Conservation (phyloP, 2,797 vertebrate species). For the Helarctos malayanus region DNA sequence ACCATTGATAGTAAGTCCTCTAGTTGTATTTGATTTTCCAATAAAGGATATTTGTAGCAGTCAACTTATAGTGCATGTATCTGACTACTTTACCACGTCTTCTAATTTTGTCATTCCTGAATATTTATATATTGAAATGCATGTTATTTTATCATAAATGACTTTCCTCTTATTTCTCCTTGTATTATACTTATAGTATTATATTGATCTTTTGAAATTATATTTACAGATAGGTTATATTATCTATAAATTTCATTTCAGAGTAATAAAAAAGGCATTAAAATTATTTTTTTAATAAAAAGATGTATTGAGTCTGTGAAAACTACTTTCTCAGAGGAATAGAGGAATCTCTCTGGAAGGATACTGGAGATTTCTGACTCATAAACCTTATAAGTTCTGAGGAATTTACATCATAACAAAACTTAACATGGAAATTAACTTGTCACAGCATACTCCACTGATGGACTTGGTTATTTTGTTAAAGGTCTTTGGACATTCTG, state of each 20-base stretch:
- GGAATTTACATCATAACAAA: not conserved
- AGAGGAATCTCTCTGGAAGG: not conserved
- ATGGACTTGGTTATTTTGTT: not conserved
- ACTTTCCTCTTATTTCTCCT: not conserved
- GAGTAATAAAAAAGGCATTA: slow-evolving; percentile 63
- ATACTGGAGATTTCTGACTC: not conserved
- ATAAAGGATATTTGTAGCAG: not conserved
- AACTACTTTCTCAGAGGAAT: not conserved
- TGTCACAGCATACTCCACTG: not conserved
- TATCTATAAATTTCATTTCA: slow-evolving; percentile 65
- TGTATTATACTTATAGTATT: slow-evolving; percentile 9
- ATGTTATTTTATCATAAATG: slow-evolving; percentile 47
- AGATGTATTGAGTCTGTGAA: slow-evolving; percentile 19
- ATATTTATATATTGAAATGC: slow-evolving; percentile 46
- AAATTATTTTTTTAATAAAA: slow-evolving; percentile 64
- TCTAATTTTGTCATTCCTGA: not conserved
- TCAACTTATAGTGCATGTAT: not conserved
- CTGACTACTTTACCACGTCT: not conserved
- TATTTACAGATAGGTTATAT: slow-evolving; percentile 54
- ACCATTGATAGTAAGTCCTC: not conserved
- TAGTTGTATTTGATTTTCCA: not conserved
- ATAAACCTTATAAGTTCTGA: slow-evolving; percentile 22
- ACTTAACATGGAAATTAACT: slow-evolving; percentile 27
- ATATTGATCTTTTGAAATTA: slow-evolving; percentile 55
- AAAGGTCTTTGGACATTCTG: not conserved